phyloP scores from a whole-genome alignment of 2,888 invertebrate genomes.

The Elmis aenea region DNA sequence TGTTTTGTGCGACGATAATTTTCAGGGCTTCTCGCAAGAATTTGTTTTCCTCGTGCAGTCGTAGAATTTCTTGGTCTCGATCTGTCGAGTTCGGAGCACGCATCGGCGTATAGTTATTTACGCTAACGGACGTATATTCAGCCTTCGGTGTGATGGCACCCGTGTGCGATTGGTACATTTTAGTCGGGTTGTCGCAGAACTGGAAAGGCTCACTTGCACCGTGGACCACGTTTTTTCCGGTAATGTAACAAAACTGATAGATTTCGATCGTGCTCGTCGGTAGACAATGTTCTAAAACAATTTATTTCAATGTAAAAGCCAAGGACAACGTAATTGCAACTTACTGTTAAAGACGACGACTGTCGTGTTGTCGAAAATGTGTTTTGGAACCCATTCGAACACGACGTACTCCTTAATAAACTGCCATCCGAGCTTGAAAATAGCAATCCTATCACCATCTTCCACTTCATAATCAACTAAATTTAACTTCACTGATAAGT shows the following conservation, averaged over 20 bases:
- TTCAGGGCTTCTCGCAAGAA: constrained; percentile 23
- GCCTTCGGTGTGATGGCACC: constrained; percentile 2
- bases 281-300: constrained; percentile 33
- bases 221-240: constrained; percentile 37
- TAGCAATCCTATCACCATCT: constrained; percentile 40
- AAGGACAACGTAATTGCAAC: constrained; percentile 12
- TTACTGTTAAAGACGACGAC: constrained; percentile 36
- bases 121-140: constrained; percentile 6
- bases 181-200: constrained; percentile 21
- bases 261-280: constrained; percentile 37
- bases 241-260: constrained; percentile 42
- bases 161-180: constrained; percentile 3
- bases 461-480: constrained; percentile 35
- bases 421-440: constrained; percentile 42
- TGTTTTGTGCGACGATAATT: constrained; percentile 6
- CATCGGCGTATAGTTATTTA: constrained; percentile 7
- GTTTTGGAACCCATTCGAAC: constrained; percentile 38
- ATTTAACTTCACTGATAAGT: constrained; percentile 34
- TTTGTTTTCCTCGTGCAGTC: constrained; percentile 33
- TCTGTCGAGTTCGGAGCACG: constrained; percentile 11
- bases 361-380: constrained; percentile 13
- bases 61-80: constrained; percentile 22
- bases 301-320: too few relatives aligned
- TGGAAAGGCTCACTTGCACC: constrained; percentile 41
- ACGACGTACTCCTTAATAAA: constrained; percentile 40